Evolutionary conservation across 2,113 vertebrate genomes (phyloP).

Genomic region (Bungarus multicinctus): DNA sequence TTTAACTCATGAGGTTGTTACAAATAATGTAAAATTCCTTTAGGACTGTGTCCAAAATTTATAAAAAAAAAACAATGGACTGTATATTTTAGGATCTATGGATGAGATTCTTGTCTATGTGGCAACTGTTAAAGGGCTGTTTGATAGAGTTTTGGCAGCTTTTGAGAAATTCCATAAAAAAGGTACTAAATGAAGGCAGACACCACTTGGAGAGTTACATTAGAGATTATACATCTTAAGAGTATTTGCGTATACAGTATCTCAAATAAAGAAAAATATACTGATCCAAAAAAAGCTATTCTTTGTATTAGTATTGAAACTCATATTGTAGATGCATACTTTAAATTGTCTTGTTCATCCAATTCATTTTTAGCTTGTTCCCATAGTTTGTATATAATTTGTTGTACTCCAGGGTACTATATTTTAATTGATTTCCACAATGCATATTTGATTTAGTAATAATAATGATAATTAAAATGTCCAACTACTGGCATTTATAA

Average conservation of each 20-base stretch:
- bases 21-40: not conserved
- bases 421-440: constrained; percentile 34
- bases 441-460: not conserved
- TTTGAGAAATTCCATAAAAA: not conserved
- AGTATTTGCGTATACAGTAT: not conserved
- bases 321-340: not conserved
- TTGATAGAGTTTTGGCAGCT: not conserved
- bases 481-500: constrained; percentile 26
- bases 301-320: not conserved
- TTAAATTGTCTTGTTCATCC: not conserved
- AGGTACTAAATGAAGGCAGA: not conserved
- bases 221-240: not conserved
- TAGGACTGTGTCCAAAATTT: not conserved
- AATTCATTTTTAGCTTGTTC: not conserved
- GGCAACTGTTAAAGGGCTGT: no score
- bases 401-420: not conserved
- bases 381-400: not conserved
- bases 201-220: not conserved
- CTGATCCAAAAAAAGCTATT: not conserved
- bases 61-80: not conserved
- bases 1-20: not conserved
- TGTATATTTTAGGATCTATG: not conserved
- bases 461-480: constrained; percentile 15
- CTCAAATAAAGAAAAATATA: not conserved
- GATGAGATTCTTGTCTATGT: not conserved